Evolutionary conservation across 2,888 invertebrate species (phyloP).

Genomic region (Diarsia rubi): DNA sequence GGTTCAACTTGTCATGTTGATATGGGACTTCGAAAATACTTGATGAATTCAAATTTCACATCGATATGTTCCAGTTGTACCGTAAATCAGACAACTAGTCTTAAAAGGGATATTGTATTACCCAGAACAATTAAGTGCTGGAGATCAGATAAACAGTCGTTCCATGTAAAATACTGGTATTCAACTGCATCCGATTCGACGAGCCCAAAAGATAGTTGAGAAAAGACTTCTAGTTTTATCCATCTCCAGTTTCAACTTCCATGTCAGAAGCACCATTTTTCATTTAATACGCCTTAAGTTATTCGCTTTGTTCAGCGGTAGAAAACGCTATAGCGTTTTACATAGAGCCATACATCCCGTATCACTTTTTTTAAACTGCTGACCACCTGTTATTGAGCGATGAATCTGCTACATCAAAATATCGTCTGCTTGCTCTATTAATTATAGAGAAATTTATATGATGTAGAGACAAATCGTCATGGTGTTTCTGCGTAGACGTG

Average conservation of each 20-base stretch:
- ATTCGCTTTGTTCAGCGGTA: background rate
- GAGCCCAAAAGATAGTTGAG: too few relatives aligned
- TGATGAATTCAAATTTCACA: background rate
- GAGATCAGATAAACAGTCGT: too few relatives aligned
- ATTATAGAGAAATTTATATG: conserved; percentile 87
- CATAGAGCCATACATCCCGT: too few relatives aligned
- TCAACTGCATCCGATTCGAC: too few relatives aligned
- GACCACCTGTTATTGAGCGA: conserved; percentile 86
- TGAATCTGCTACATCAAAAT: conserved; percentile 86
- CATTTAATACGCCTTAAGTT: background rate
- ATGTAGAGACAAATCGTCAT: conserved; percentile 83
- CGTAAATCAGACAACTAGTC: too few relatives aligned
- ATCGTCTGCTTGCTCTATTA: conserved; percentile 83
- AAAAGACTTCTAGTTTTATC: too few relatives aligned
- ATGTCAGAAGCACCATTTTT: background rate
- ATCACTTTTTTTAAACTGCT: conserved; percentile 62
- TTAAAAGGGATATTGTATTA: too few relatives aligned
- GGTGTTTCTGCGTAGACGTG: conserved; percentile 72
- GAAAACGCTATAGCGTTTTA: background rate
- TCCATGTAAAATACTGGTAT: too few relatives aligned
- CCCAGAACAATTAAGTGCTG: too few relatives aligned
- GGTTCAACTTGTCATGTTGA: background rate
- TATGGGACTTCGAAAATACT: background rate
- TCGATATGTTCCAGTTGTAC: too few relatives aligned
- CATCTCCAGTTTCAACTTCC: background rate